A percentile compares a stretch with the other conserved stretches of the same genome.
Evolutionary conservation across 2,888 invertebrate species (phyloP).

Genomic region (Pandemis cinnamomeana): DNA sequence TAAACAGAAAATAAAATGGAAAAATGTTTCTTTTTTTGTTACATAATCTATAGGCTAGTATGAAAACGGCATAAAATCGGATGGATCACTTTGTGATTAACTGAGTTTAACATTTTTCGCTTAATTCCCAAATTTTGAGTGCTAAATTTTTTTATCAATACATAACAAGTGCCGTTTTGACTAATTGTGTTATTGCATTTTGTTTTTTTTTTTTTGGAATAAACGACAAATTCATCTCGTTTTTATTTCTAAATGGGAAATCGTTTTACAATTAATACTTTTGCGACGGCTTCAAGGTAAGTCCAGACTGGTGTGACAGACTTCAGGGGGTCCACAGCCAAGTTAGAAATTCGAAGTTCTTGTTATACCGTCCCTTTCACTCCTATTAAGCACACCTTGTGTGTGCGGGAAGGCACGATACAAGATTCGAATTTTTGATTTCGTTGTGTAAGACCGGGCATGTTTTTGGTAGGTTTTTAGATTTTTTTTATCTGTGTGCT

Average conservation of each 20-base stretch:
- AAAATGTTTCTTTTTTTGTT: neutral
- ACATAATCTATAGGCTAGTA: neutral
- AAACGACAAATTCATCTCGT: neutral
- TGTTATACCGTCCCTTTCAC: no score
- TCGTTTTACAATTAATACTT: slow-evolving; percentile 11
- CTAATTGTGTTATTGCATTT: slow-evolving; percentile 50
- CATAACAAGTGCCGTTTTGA: slow-evolving; percentile 41
- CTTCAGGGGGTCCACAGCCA: neutral
- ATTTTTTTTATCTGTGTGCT: slow-evolving; percentile 24
- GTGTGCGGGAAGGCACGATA: no score
- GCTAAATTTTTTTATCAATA: slow-evolving; percentile 41
- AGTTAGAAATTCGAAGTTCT: no score
- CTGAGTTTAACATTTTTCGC: slow-evolving; percentile 49
- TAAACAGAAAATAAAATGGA: neutral
- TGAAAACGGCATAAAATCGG: slow-evolving; percentile 55
- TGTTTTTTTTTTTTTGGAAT: slow-evolving; percentile 33
- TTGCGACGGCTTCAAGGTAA: slow-evolving; percentile 27
- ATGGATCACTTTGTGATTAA: slow-evolving; percentile 67
- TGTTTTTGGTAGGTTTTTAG: slow-evolving; percentile 13
- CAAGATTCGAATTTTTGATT: no score
- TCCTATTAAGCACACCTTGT: no score
- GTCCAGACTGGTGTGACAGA: slow-evolving; percentile 5
- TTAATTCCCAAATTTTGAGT: slow-evolving; percentile 38
- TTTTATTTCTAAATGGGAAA: slow-evolving; percentile 5
- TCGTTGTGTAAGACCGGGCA: neutral